Evolutionary conservation across 1,140 invertebrate genomes (phyloP), one percentile per base, ranked within the genome.

Genomic region (Mycetomoellerius zeteki): DNA sequence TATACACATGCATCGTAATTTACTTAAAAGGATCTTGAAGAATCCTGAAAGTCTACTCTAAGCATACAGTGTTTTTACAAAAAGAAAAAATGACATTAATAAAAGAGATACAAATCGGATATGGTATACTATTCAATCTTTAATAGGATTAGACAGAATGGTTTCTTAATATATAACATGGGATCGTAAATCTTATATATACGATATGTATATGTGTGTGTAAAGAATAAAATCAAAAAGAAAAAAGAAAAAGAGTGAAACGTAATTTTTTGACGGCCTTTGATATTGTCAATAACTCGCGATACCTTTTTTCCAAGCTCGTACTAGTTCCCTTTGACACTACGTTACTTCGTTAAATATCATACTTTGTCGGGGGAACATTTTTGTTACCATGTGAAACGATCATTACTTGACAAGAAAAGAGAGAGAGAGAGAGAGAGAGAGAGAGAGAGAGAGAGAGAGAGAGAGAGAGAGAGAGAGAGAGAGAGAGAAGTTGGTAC

Each of bases 281-380:
- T 84, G 80, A 62, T 84, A 73, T 54, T 60, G 19, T 71, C 80
- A 50, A 62, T 75, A 50, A 72, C 52, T 30, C 71, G 54, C 43
- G 43, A 71, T 58, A 21, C 72, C 12, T 77, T 58, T 54, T 88
- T 88, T 86, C 73, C 87, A 88, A 88, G 78, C 81, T 67, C 81
- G 72, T 56, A 27, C 37, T 16, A 27, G 54, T 2, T 58, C 64
- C 62, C 85, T 78, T 72, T 69, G 58, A 81, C 62, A 73, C 77
- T 56, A 54, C 65, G 78, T 72, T 88, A 88, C 88, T 84, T 84
- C 80, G 80, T 84, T 84, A 78, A 87, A 87, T 82, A 82, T 85
- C 67, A 62, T 72, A 72, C 37, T 62, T 52, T 37, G 47, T 86
- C 82, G 30, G 80, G 30, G 27, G 47, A 52, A 75, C n/a, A 72